Base-by-base conservation (phyloP, 2,888 invertebrate genomes). In the Limnephilus lunatus region DNA sequence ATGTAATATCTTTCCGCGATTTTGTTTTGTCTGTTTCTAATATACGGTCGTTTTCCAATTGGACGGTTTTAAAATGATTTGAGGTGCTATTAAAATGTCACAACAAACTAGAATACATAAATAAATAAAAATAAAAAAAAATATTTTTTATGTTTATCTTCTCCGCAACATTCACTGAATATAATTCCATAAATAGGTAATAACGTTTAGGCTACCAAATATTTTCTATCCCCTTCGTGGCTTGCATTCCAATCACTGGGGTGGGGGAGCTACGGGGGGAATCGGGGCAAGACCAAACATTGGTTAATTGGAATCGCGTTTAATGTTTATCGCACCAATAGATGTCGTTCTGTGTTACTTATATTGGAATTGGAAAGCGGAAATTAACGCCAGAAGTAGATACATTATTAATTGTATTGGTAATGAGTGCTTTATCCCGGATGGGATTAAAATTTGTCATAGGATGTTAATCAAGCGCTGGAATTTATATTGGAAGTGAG, bases 241-340 rank as follows among this genome's bases (percentile, higher is more conserved):
- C n/a, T n/a, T n/a, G 68, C 25, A n/a, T 68, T 68, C 9, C 68
- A 25, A 68, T 68, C 68, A 68, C 25, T 68, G n/a, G 7, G 1
- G 25, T 9, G 9, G 3, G n/a, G 9, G 53, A 15, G 15, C 15
- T 4, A 15, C 1, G 15, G 48, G 15, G 4, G 5, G 19, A 53
- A 19, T 5, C 0, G 25, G 25, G 68, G 68, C 68, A 7, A 68
- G 2, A 68, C 68, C 68, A 68, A 68, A 32, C 32, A 25, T 32
- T 83, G 83, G 83, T 83, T 83, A 83, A 83, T 31, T 83, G 83
- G 35, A 83, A 83, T 35, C 11, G 32, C 83, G 25, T 35, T 83
- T 25, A 83, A 83, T 83, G 32, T 83, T 83, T 83, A 83, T 83
- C 35, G 35, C 83, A 83, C 83, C 83, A 83, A 83, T 83, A 83